Evolutionary conservation across 2,888 invertebrate species (phyloP).

Genomic region (Cephus nigrinus): DNA sequence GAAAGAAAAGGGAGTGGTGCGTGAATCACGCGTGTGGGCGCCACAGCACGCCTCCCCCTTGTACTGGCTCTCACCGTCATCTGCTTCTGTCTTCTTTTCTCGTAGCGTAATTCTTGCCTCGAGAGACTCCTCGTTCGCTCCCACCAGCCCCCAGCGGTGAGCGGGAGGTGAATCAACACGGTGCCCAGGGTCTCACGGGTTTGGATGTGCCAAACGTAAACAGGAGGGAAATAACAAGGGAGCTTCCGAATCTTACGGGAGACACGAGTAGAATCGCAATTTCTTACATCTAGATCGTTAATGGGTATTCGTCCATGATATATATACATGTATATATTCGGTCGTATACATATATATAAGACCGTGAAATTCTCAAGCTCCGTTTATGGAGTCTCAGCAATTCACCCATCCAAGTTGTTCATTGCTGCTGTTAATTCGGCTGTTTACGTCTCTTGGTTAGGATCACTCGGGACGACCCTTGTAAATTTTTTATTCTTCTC

Average conservation of each 20-base stretch:
- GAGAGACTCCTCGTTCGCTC: constrained; percentile 20
- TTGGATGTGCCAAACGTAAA: constrained; percentile 5
- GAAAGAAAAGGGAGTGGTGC: constrained; percentile 30
- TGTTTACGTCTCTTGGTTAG: background rate
- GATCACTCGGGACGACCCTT: background rate
- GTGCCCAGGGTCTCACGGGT: background rate
- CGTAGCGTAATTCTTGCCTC: constrained; percentile 18
- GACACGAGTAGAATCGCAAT: background rate
- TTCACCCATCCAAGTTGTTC: background rate
- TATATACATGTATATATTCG: no score
- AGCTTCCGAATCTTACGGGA: background rate
- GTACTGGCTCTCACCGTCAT: background rate
- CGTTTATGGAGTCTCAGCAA: background rate
- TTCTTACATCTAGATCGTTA: background rate
- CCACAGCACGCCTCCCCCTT: constrained; percentile 20
- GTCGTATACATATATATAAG: no score
- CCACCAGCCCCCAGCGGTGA: constrained; percentile 14
- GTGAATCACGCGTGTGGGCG: constrained; percentile 50
- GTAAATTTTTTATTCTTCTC: background rate
- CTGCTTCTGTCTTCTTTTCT: background rate
- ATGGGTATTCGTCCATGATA: background rate
- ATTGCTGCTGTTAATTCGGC: background rate
- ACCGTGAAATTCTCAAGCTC: background rate
- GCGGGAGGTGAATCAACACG: background rate
- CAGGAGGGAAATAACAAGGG: constrained; percentile 3